Conservation (phyloP, 2,888 invertebrate genomes). For the Ichneumoninae sp. region DNA sequence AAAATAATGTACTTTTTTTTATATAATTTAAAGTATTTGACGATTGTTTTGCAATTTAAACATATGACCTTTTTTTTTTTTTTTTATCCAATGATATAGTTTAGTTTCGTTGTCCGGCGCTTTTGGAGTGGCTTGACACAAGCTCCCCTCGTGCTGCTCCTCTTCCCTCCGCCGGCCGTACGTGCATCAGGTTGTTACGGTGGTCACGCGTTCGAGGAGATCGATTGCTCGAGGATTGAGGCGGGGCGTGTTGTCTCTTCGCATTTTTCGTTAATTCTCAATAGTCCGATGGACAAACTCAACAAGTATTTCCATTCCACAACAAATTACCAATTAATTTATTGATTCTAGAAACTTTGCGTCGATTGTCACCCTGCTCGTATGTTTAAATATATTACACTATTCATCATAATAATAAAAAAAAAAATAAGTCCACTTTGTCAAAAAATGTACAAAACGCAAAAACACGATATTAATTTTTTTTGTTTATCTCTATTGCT, state of each 20-base stretch:
- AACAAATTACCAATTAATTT: no score
- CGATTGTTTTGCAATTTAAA: no score
- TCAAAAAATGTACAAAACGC: no score
- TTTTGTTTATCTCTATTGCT: no score
- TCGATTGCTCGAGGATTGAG: slow-evolving; percentile 57
- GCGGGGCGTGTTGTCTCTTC: slow-evolving; percentile 36
- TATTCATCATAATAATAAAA: neutral
- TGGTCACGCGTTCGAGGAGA: slow-evolving; percentile 61
- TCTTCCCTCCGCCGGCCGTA: slow-evolving; percentile 32
- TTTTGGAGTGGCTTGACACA: neutral
- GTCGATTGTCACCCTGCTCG: neutral
- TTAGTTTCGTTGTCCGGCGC: neutral
- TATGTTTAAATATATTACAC: neutral
- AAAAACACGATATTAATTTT: no score
- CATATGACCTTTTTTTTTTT: no score
- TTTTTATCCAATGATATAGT: neutral
- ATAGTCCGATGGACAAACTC: neutral
- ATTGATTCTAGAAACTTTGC: neutral
- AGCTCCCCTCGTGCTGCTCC: slow-evolving; percentile 3
- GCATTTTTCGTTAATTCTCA: slow-evolving; percentile 22
- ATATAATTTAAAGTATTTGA: no score
- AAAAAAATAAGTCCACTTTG: neutral
- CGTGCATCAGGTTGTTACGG: slow-evolving; percentile 68
- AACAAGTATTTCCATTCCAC: neutral
- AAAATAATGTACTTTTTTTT: no score